Evolutionary conservation across 1,140 invertebrate genomes (phyloP).

Genomic region (Gryllus bimaculatus): DNA sequence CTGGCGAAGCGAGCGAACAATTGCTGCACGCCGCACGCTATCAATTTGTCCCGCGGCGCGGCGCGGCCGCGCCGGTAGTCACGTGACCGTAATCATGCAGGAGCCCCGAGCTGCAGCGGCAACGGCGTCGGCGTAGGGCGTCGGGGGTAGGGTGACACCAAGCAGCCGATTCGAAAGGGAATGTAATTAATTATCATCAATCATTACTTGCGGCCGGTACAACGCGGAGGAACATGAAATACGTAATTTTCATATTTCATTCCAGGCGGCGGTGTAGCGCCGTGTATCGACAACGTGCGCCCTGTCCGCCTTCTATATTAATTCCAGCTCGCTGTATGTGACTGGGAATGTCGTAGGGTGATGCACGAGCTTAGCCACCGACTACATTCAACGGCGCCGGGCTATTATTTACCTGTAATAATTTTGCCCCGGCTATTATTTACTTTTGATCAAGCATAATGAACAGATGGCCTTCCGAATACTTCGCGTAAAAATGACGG

Average conservation of each 20-base stretch:
- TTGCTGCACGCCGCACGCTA: not conserved
- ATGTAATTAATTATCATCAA: conserved; percentile 2
- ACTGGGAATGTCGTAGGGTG: not conserved
- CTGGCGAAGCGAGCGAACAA: not conserved
- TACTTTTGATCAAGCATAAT: conserved; percentile 5
- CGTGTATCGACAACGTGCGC: not conserved
- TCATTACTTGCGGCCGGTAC: conserved; percentile 2
- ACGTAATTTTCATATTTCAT: conserved; percentile 6
- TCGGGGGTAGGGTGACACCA: not conserved
- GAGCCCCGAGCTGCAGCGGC: not conserved
- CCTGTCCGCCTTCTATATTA: conserved; percentile 3
- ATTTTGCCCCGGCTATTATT: not conserved
- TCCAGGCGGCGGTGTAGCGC: not conserved
- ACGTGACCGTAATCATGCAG: not conserved
- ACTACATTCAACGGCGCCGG: not conserved
- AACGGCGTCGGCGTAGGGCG: not conserved
- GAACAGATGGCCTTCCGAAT: conserved; percentile 3
- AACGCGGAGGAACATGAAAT: not conserved
- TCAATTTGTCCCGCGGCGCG: not conserved
- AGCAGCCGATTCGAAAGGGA: not conserved
- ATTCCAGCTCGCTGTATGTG: not conserved
- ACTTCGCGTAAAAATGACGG: conserved; percentile 1
- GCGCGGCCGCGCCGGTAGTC: not conserved
- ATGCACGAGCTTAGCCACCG: not conserved
- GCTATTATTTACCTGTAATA: conserved; percentile 5